Evolutionary conservation across 2,888 invertebrate species (phyloP), one percentile per base, ranked within the genome.

Genomic region (Bellardia bayeri): DNA sequence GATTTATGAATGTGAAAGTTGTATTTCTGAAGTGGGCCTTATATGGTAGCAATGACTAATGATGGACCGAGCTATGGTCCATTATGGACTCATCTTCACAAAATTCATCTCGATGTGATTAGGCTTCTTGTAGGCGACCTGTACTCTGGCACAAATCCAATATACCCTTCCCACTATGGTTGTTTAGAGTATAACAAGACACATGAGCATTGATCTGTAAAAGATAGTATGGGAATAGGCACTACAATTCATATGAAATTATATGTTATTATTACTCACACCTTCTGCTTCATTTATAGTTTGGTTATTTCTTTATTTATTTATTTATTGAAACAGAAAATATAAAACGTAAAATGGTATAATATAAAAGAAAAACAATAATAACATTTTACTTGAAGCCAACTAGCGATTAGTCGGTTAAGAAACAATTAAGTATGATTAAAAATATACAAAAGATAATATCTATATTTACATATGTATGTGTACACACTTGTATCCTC

Each of bases 361-460:
- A 45, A 13, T 13, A 45, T 11, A 51, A 51, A 51, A 51, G 6
- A 56, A 56, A 23, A 56, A 56, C 7, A 56, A 56, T 37, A 61
- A 61, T 61, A 37, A 37, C 3, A 37, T 37, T 51, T 69, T n/a
- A 37, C 3, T 49, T 49, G 16, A 69, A 33, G 14, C 13, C 7
- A 69, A 78, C 45, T 23, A 42, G 8, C 23, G 23, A 68, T 58
- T 49, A 33, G 49, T 69, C 58, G 58, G 69, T 79, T 61, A 63
- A 80, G 58, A 61, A 49, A 49, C 58, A 79, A 69, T 69, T 69
- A 61, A 37, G 33, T 3, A 14, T 49, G 16, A 71, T 63, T 69
- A 71, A 40, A 76, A 64, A 76, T 8, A 64, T 66, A 63, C 14
- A 40, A 63, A 63, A 33, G 61, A 8, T 14, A 51, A 51, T 51